These are phyloP conservation scores for Ischnura elegans DNA, from an alignment of 2,888 invertebrate genomes.

Conservation along the genomic window DNA sequence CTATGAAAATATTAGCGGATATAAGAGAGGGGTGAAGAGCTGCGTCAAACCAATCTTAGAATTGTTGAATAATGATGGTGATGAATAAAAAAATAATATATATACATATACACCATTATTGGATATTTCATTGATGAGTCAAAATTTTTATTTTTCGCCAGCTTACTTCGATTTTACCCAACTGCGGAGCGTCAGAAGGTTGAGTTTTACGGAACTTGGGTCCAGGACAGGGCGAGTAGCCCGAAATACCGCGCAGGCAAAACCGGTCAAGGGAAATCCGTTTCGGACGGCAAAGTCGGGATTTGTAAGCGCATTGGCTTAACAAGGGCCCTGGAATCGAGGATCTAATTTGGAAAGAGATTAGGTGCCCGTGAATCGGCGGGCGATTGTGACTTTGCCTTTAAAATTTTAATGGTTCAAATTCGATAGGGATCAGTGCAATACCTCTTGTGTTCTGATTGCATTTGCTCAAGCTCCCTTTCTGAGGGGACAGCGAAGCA, in stretches of 20 bases:
- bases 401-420: background rate
- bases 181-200: too few relatives aligned
- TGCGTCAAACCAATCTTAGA: too few relatives aligned
- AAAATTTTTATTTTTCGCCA: too few relatives aligned
- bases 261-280: background rate
- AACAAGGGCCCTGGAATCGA: background rate
- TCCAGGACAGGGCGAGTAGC: background rate
- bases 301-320: background rate
- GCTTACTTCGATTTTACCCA: too few relatives aligned
- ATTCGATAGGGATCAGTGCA: background rate
- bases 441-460: background rate
- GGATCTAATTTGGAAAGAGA: constrained; percentile 27
- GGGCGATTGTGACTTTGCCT: background rate
- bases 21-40: too few relatives aligned
- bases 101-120: too few relatives aligned
- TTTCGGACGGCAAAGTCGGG: background rate
- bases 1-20: too few relatives aligned
- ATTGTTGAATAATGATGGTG: too few relatives aligned
- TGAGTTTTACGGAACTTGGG: background rate
- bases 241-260: background rate
- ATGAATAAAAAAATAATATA: too few relatives aligned
- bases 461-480: background rate
- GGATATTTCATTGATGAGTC: too few relatives aligned
- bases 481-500: background rate
- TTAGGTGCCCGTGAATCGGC: background rate